These are phyloP conservation scores for Leuctra nigra DNA, from an alignment of 2,888 invertebrate species.

Conservation along the genomic window DNA sequence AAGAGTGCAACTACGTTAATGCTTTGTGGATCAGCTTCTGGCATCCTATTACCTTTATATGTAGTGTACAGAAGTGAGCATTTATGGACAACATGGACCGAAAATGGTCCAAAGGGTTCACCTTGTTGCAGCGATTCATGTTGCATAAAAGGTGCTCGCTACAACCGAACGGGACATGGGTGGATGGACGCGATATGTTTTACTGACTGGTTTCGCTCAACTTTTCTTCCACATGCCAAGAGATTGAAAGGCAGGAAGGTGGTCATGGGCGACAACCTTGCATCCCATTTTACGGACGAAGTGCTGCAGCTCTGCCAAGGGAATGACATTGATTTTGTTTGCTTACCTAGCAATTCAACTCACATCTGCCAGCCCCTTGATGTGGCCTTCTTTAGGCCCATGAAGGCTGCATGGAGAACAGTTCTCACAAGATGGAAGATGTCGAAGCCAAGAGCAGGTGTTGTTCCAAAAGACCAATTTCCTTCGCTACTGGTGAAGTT, in stretches of 20 bases:
- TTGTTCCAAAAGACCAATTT: constrained; percentile 18
- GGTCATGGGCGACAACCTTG: constrained; percentile 36
- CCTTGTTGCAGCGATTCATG: not conserved
- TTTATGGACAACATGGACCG: constrained; percentile 28
- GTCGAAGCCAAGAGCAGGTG: constrained; percentile 17
- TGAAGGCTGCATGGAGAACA: constrained; percentile 27
- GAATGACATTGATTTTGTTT: constrained; percentile 36
- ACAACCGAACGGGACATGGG: constrained; percentile 31
- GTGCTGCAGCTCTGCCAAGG: constrained; percentile 33
- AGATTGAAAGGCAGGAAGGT: constrained; percentile 28
- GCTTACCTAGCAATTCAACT: constrained; percentile 33
- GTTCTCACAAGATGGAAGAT: constrained; percentile 25
- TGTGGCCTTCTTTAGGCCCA: constrained; percentile 28
- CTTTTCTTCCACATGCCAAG: constrained; percentile 3
- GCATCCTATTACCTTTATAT: constrained; percentile 33
- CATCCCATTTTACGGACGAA: constrained; percentile 29
- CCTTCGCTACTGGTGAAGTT: not conserved
- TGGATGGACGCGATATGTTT: constrained; percentile 36
- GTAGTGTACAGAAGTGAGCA: constrained; percentile 28
- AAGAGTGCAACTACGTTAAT: constrained; percentile 31
- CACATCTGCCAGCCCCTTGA: constrained; percentile 29
- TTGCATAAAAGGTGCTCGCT: constrained; percentile 23
- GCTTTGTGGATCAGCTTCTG: constrained; percentile 31
- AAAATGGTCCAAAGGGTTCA: constrained; percentile 22
- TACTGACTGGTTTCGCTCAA: constrained; percentile 35